Base-by-base conservation (phyloP, 2,888 invertebrate genomes). In the Synergus gifuensis region DNA sequence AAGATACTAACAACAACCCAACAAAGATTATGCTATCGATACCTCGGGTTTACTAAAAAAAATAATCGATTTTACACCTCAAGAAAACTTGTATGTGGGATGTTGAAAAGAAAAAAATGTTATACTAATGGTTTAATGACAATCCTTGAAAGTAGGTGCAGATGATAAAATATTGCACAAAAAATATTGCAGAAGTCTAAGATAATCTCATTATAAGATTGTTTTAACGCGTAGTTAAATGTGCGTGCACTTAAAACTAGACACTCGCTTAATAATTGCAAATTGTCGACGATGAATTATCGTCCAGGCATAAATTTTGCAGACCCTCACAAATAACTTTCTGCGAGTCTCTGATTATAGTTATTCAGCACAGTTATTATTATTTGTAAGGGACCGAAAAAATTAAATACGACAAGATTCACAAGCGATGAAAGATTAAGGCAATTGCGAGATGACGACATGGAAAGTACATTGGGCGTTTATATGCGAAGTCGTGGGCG, bases 391-490 rank as follows among this genome's bases (percentile, higher is more conserved):
- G 9, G 28, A 49, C 16, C 4, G 16, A 49, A n/a, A 49, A 22
- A 67, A 22, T 44, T 1, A 9, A 36, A 40, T n/a, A 54, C 16
- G 16, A 40, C 36, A n/a, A 12, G 54, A 54, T 36, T 73, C 54
- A 54, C 28, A 54, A 16, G 1, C 54, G 54, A 54, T 54, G 3
- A 73, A n/a, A 54, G 36, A 73, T 54, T 73, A 28, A 73, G 54
- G 49, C 36, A 28, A 54, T 54, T 73, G n/a, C 8, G n/a, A 73
- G 73, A 73, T 54, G 73, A 73, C n/a, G 73, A 18, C 73, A 73
- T 54, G 40, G 54, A 73, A 73, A 73, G 36, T 73, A 40, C 73
- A 73, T 73, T 16, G 18, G 40, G 54, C 54, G 54, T 54, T 73
- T 54, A 36, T n/a, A 73, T 54, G 73, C 36, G n/a, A 36, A 49